phyloP scores from a whole-genome alignment of 2,113 vertebrate genomes.

The Psilopogon haemacephalus region DNA sequence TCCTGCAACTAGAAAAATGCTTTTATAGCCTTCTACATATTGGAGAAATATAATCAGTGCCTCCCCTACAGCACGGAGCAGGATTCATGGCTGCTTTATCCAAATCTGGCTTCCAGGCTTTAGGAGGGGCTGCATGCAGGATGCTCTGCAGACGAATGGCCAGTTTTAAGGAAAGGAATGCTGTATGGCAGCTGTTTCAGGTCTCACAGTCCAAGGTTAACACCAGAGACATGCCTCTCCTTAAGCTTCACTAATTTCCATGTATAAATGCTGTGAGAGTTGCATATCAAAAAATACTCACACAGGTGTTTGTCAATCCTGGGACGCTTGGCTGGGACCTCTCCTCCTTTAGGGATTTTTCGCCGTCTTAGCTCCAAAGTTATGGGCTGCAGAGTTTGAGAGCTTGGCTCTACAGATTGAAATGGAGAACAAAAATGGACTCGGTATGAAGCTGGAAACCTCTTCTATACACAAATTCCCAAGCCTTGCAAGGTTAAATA shows the following conservation, averaged over 20 bases:
- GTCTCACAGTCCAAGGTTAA: neutral
- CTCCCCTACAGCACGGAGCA: neutral
- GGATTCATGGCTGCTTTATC: neutral
- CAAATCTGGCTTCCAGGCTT: neutral
- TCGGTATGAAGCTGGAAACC: neutral
- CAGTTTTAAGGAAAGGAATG: neutral
- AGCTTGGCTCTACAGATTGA: conserved; percentile 70
- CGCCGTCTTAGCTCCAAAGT: conserved; percentile 82
- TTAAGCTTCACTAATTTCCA: neutral
- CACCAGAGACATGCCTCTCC: accelerated
- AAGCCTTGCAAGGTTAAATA: neutral
- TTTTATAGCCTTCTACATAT: neutral
- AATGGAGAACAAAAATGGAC: neutral
- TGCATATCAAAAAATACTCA: conserved; percentile 62
- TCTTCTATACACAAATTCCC: neutral
- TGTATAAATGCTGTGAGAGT: neutral
- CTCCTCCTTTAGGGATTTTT: conserved; percentile 81
- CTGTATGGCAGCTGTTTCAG: neutral
- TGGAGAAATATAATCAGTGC: neutral
- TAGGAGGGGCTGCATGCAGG: neutral
- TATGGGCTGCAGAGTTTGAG: conserved; percentile 80
- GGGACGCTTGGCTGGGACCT: conserved; percentile 81
- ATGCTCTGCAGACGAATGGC: neutral
- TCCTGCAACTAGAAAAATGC: neutral
- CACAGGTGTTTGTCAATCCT: conserved; percentile 78